Percentiles rank a stretch among this genome's conserved stretches.
Conservation (phyloP, 2,888 invertebrate species). For the Harpalus rufipes region DNA sequence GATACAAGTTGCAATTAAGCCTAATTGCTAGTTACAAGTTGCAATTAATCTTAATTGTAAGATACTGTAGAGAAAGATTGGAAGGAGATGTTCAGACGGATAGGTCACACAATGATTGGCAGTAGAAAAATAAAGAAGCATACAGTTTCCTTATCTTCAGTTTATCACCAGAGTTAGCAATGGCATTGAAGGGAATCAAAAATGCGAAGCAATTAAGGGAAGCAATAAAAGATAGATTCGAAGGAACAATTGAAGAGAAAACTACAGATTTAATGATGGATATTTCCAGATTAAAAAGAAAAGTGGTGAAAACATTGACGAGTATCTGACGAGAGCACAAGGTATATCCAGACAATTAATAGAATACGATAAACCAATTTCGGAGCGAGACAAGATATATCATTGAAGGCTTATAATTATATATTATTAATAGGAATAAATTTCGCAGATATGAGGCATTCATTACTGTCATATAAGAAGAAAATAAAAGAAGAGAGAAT, state of each 20-base stretch:
- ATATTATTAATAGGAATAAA: not conserved
- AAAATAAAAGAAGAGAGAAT: no score
- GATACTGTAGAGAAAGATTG: no score
- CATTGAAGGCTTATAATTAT: not conserved
- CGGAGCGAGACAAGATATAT: not conserved
- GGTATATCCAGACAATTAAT: not conserved
- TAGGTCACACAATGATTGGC: not conserved
- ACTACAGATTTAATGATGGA: slow-evolving; percentile 1
- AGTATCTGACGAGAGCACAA: slow-evolving; percentile 3
- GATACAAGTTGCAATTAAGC: no score
- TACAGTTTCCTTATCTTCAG: not conserved
- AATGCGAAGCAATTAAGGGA: slow-evolving; percentile 1
- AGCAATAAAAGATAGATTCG: not conserved
- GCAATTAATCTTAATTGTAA: no score
- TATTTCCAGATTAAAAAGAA: not conserved
- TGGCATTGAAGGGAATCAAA: not conserved
- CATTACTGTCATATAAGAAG: not conserved
- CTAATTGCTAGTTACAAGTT: no score
- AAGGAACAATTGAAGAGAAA: slow-evolving; percentile 1
- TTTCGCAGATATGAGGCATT: slow-evolving; percentile 10
- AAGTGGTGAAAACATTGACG: not conserved
- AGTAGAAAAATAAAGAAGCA: slow-evolving; percentile 6
- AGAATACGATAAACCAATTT: slow-evolving; percentile 1
- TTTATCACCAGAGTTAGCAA: not conserved
- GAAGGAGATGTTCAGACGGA: not conserved